Base-by-base conservation (phyloP, 1,140 invertebrate species). In the Cryptotermes secundus region DNA sequence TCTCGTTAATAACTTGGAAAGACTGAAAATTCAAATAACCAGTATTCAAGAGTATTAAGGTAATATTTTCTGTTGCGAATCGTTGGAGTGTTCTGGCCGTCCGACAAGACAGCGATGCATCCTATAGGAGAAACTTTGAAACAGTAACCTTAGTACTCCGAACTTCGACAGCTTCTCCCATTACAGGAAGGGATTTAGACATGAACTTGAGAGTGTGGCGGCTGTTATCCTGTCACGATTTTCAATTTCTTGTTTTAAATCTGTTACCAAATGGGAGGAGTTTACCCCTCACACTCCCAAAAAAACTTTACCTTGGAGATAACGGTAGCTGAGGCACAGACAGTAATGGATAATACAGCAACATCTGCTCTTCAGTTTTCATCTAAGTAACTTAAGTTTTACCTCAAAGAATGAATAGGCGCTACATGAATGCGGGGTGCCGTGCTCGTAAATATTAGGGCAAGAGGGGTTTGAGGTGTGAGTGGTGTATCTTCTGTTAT, bases 221-320 rank as follows among this genome's bases (percentile, higher is more conserved):
- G 59, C n/a, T 12, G 59, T 72, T 72, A 72, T 0, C 59, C 6
- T 72, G 59, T 31, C 26, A 72, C 59, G 59, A 72, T 72, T 72
- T 72, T 72, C 59, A 72, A 72, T 72, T 72, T 72, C 6, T 72
- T 72, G 59, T 72, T 72, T 31, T n/a, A 72, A 72, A 72, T 72
- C 59, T 72, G 59, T 72, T 72, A 72, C 59, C 26, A 31, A 31
- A n/a, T 72, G 59, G 19, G 7, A 72, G 59, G 6, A 72, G 26
- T 72, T 72, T 72, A 72, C 59, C 26, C 31, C 16, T 72, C n/a
- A n/a, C n/a, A n/a, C n/a, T n/a, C n/a, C n/a, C n/a, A 72, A 72
- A n/a, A 14, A 72, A 72, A 72, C 26, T 72, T 72, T 72, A 31
- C 59, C 59, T 72, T 31, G 2, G 31, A n/a, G 26, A n/a, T 72